Conservation (phyloP, 2,888 invertebrate species). For the Pandemis corylana region DNA sequence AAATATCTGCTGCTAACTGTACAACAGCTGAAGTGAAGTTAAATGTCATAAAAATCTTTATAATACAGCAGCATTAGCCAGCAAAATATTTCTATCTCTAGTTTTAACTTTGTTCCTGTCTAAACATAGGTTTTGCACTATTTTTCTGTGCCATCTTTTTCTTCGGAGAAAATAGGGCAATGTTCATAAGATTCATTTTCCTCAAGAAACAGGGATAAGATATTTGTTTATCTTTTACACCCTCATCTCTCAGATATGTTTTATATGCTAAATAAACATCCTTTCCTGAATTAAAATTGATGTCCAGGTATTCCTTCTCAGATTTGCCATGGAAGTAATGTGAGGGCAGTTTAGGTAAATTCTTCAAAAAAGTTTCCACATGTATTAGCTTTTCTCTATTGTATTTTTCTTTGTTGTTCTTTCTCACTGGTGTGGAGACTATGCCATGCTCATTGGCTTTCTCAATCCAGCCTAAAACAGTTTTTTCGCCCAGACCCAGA, state of each 20-base stretch:
- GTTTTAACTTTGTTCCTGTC: constrained; percentile 32
- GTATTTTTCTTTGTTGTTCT: constrained; percentile 37
- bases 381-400: constrained; percentile 38
- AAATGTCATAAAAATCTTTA: not conserved
- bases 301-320: constrained; percentile 37
- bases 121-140: constrained; percentile 26
- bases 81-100: not conserved
- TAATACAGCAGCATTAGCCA: not conserved
- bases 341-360: constrained; percentile 33
- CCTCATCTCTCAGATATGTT: constrained; percentile 30
- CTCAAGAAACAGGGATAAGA: constrained; percentile 38
- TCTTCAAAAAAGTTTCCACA: constrained; percentile 37
- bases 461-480: constrained; percentile 38
- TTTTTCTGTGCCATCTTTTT: constrained; percentile 33
- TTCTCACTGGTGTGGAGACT: constrained; percentile 29
- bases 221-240: constrained; percentile 35
- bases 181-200: constrained; percentile 36
- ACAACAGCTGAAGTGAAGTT: not conserved
- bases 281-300: constrained; percentile 34
- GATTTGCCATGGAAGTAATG: constrained; percentile 38
- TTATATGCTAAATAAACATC: constrained; percentile 38
- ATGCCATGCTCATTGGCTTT: constrained; percentile 40
- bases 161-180: constrained; percentile 34
- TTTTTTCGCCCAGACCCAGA: constrained; percentile 38
- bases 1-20: not conserved